Base-by-base conservation (phyloP, 2,797 vertebrate genomes). In the Gymnothorax reevesii region DNA sequence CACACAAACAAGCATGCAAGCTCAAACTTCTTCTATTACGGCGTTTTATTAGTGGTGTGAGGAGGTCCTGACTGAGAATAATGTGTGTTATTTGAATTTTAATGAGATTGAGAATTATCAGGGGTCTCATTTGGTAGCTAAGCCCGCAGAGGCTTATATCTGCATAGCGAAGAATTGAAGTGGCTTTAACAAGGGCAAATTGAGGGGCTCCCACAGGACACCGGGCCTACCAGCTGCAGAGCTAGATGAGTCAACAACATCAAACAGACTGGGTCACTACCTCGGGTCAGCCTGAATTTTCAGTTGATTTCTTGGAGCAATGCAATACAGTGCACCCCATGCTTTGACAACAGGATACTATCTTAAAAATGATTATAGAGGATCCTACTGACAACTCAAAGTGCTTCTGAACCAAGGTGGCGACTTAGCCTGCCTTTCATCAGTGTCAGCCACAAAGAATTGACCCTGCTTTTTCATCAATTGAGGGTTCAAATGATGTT, bases 201-300 rank as follows among this genome's bases (percentile, higher is more conserved):
- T 92, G 93, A 87, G 92, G 93, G 93, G 92, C 92, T 94, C 92
- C 92, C 90, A 77, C 85, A 93, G 94, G 94, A 94, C 94, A 90
- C 42, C 17, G 90, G 92, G 93, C 94, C 93, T 90, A 94, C 94
- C 95, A 96, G 95, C 95, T 95, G 95, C 92, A 90, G 42, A 7
- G 88, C 92, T 96, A 96, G 96, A 96, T 91, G 94, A 95, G 94
- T 93, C 90, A 91, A 89, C 93, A 92, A 95, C 94, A 95, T 96
- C 95, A 95, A 95, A 95, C 93, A 93, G 91, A 92, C 91, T 91
- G n/a, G 79, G 85, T 80, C 60, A 17, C 25, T 49, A 49, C 42
- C 64, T 5, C 59, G 10, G 86, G 42, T 27, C 12, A 25, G 13
- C 57, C 54, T 62, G 52, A 57, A 82, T 86, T 69, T 69, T 49